These are phyloP conservation scores for Heliconius ismenius DNA, from an alignment of 2,888 invertebrate genomes.

Conservation along the genomic window DNA sequence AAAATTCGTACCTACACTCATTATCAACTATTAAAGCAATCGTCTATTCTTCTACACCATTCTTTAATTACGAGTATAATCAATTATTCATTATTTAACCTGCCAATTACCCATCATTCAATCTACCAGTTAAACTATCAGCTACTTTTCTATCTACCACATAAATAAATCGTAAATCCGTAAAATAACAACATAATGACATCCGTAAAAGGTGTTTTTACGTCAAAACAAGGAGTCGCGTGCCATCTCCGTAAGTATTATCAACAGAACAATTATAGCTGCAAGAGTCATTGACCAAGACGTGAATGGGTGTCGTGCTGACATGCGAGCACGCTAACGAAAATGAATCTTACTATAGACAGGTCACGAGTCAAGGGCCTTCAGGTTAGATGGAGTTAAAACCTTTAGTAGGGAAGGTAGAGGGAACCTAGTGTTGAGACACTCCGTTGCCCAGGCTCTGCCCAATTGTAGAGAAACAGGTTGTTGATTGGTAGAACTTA, in stretches of 20 bases:
- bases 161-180: not conserved
- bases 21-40: not conserved
- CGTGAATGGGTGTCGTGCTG: slow-evolving; percentile 53
- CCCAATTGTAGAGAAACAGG: not conserved
- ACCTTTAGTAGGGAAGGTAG: not conserved
- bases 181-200: not conserved
- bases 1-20: not conserved
- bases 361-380: slow-evolving; percentile 47
- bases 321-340: slow-evolving; percentile 56
- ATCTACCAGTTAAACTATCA: not conserved
- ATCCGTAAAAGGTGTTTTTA: slow-evolving; percentile 13
- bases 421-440: not conserved
- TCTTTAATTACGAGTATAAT: not conserved
- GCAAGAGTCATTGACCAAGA: slow-evolving; percentile 53
- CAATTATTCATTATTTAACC: not conserved
- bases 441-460: not conserved
- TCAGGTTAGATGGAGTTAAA: slow-evolving; percentile 29
- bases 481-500: not conserved
- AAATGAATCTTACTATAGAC: slow-evolving; percentile 50
- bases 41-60: not conserved
- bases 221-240: slow-evolving; percentile 35
- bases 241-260: slow-evolving; percentile 38
- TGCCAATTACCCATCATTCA: not conserved
- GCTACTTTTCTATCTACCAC: not conserved
- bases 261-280: slow-evolving; percentile 51